Evolutionary conservation across 2,888 invertebrate species (phyloP), one percentile per base, ranked within the genome.

Genomic region (Mellilla xanthometata): DNA sequence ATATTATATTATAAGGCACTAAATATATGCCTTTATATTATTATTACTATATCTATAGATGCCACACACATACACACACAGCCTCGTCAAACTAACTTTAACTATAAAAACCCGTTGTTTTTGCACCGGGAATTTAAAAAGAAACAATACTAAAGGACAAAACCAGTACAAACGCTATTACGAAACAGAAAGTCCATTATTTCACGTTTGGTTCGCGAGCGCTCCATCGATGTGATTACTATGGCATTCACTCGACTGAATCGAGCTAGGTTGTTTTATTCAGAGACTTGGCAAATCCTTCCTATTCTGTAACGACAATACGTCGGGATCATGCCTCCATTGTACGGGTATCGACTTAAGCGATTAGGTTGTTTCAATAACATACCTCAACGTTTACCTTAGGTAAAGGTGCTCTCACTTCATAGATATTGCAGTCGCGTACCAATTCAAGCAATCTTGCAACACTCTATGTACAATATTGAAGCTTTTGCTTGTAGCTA

Each of bases 221-320:
- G 62, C 52, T 60, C 58, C 54, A 69, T 71, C 68, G 62, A 63
- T 72, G 69, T 72, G 76, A 82, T 82, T 80, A 83, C 76, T 70
- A 72, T 72, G 72, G 77, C 72, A 72, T 83, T 81, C 76, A 72
- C 72, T 63, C 60, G 68, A 62, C 56, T 61, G 68, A 76, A 68
- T 67, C 71, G 67, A 71, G 72, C 69, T 61, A 65, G 72, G 72
- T 79, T 82, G 81, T 81, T 82, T 83, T 76, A 83, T 83, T 79
- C 80, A 68, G 65, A 71, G 68, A 66, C 66, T 72, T 58, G 58
- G 73, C 69, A 85, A 84, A 85, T 81, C 85, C 82, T 72, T 80
- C 66, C 76, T 65, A 82, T 85, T 84, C 82, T 81, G 64, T 63
- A 58, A 65, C 73, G 69, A 84, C 83, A 85, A 83, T 84, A 70